These are phyloP conservation scores for Nemotelus pantherinus DNA, from an alignment of 2,888 invertebrate genomes.

Conservation along the genomic window DNA sequence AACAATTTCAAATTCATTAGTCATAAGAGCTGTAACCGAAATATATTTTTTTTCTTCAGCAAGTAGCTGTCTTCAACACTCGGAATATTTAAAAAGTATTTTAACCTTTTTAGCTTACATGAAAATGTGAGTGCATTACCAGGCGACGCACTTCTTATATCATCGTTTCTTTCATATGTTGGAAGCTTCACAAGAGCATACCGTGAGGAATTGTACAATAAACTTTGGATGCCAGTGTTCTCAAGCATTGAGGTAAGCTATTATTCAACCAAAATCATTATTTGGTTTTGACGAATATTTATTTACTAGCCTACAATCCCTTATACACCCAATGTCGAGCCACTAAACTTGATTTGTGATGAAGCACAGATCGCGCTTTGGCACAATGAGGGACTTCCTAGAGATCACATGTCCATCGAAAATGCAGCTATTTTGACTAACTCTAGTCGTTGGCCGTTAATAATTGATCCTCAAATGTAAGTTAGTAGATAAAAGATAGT, in stretches of 20 bases:
- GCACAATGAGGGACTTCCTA: constrained; percentile 95
- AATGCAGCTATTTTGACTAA: constrained; percentile 93
- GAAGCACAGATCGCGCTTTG: constrained; percentile 92
- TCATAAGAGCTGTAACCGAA: too few relatives aligned
- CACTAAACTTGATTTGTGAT: constrained; percentile 84
- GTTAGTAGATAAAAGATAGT: constrained; percentile 51
- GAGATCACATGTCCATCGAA: constrained; percentile 94
- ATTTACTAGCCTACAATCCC: constrained; percentile 75
- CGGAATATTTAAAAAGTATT: neutral
- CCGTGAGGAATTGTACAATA: constrained; percentile 79
- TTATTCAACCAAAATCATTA: neutral
- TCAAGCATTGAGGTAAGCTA: constrained; percentile 70
- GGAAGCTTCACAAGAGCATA: constrained; percentile 93
- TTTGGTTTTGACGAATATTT: neutral
- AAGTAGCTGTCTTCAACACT: too few relatives aligned
- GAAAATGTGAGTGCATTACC: constrained; percentile 82
- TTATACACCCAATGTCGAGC: constrained; percentile 81
- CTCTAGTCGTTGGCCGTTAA: constrained; percentile 93
- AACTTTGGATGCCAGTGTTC: constrained; percentile 85
- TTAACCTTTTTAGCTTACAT: constrained; percentile 68
- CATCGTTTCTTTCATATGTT: constrained; percentile 94
- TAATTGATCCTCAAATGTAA: constrained; percentile 92
- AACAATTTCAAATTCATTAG: too few relatives aligned
- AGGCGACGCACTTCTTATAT: constrained; percentile 90
- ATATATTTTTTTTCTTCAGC: too few relatives aligned